Conservation (phyloP, 2,113 vertebrate genomes). For the Chiloscyllium plagiosum region DNA sequence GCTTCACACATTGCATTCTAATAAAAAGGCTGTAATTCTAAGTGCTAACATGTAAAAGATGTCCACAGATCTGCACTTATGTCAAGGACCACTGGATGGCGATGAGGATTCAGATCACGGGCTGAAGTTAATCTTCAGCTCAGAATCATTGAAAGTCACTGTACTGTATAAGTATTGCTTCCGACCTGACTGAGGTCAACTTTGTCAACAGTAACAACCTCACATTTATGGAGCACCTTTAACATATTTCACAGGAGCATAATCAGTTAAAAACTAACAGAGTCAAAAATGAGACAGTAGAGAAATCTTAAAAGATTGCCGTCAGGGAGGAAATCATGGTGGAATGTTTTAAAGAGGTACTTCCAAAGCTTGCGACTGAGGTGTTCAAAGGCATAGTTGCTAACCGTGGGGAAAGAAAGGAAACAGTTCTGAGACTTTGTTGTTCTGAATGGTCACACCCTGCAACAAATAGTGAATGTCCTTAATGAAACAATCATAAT, state of each 20-base stretch:
- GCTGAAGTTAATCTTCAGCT: background rate
- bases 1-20: background rate
- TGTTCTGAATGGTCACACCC: background rate
- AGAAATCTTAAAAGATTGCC: background rate
- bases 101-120: background rate
- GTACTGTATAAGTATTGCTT: background rate
- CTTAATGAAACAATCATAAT: background rate
- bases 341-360: background rate
- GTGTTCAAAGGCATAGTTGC: background rate
- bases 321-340: background rate
- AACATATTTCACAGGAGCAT: background rate
- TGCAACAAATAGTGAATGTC: background rate
- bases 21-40: background rate
- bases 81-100: background rate
- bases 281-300: background rate
- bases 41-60: background rate
- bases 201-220: background rate
- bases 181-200: background rate
- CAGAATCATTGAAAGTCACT: background rate
- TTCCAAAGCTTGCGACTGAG: background rate
- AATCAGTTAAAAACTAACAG: background rate
- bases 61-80: background rate
- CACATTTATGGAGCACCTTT: too few relatives aligned
- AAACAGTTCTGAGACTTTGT: background rate
- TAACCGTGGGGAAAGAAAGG: background rate